Conservation (phyloP, 2,888 invertebrate genomes). For the Subacronicta megacephala region DNA sequence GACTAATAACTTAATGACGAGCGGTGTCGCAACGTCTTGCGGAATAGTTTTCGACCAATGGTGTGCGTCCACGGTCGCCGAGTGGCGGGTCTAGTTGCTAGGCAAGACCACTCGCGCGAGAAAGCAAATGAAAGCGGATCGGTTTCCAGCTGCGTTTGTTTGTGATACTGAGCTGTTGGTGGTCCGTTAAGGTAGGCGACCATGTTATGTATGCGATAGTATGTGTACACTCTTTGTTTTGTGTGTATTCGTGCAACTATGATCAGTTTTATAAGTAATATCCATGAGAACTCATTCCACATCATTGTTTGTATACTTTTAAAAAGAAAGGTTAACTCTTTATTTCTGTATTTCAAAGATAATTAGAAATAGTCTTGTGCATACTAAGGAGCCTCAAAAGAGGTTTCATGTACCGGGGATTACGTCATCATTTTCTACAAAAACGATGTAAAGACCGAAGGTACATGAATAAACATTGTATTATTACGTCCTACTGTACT, state of each 20-base stretch:
- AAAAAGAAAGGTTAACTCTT: too few relatives aligned
- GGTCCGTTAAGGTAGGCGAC: conserved; percentile 29
- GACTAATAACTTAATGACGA: conserved; percentile 52
- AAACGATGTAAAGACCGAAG: conserved; percentile 12
- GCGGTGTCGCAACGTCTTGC: conserved; percentile 46
- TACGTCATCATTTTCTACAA: conserved; percentile 25
- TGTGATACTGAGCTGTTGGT: conserved; percentile 37
- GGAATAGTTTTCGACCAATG: conserved; percentile 53
- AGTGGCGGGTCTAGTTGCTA: conserved; percentile 52
- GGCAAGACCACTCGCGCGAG: conserved; percentile 69
- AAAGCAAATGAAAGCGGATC: conserved; percentile 82
- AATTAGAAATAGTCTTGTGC: too few relatives aligned
- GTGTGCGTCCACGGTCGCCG: conserved; percentile 49
- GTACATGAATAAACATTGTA: conserved; percentile 27
- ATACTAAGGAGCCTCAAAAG: neutral
- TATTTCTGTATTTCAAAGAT: too few relatives aligned
- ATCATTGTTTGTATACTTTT: too few relatives aligned
- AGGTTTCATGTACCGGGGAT: neutral
- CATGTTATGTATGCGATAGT: conserved; percentile 2
- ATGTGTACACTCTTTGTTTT: too few relatives aligned
- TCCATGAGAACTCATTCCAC: too few relatives aligned
- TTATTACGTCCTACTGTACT: conserved; percentile 9
- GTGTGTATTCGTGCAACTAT: too few relatives aligned
- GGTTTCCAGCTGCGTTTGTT: conserved; percentile 70
- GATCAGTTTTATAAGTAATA: too few relatives aligned